A percentile compares a stretch with the other conserved stretches of the same genome.
These are phyloP conservation scores for Rhodophaea formosa DNA, from an alignment of 2,888 invertebrate genomes.

Conservation along the genomic window DNA sequence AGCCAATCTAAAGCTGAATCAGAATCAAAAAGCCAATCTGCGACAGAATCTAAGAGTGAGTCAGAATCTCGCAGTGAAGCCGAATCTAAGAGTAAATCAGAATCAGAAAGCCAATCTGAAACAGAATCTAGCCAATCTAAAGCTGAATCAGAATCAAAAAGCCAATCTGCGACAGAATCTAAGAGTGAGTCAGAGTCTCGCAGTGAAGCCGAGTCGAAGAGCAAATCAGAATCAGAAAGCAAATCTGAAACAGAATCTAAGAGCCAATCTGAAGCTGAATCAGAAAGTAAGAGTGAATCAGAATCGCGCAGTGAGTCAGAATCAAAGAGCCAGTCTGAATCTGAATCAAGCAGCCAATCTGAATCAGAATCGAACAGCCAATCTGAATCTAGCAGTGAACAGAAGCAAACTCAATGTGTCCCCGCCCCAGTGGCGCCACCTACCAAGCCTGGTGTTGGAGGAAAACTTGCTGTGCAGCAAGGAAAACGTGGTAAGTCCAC, in stretches of 20 bases:
- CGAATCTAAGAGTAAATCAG: not conserved
- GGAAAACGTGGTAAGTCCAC: conserved; percentile 13
- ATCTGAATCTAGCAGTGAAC: too few relatives aligned
- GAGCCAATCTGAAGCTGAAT: conserved; percentile 1
- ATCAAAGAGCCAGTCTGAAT: not conserved
- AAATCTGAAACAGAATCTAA: not conserved
- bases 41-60: too few relatives aligned
- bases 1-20: too few relatives aligned
- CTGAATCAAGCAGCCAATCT: not conserved
- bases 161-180: not conserved
- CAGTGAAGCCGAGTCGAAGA: too few relatives aligned
- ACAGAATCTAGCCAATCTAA: too few relatives aligned
- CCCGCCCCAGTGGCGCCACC: conserved; percentile 2
- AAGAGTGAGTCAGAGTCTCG: too few relatives aligned
- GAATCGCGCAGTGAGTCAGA: not conserved
- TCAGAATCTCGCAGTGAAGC: too few relatives aligned
- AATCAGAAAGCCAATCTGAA: too few relatives aligned
- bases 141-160: not conserved
- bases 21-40: too few relatives aligned
- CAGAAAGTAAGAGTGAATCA: not conserved
- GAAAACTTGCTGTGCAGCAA: conserved; percentile 17
- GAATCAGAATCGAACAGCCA: not conserved
- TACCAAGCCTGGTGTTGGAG: conserved; percentile 15
- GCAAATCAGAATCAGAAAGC: not conserved
- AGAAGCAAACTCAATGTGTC: too few relatives aligned